Base-by-base conservation (phyloP, 2,113 vertebrate species). In the Thamnaconus septentrionalis region DNA sequence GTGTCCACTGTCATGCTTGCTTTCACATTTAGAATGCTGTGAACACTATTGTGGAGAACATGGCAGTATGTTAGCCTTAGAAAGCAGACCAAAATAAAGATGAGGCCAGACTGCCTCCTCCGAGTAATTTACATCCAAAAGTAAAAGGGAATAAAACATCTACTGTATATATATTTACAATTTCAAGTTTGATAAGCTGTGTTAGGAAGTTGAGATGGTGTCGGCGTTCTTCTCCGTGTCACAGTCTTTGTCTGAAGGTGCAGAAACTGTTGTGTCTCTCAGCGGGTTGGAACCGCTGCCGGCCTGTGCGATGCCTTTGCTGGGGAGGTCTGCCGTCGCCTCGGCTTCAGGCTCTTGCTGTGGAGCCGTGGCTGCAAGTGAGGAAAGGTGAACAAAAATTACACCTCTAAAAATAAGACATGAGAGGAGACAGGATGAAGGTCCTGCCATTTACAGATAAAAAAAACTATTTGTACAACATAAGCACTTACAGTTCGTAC, bases 281-380 rank as follows among this genome's bases (percentile, higher is more conserved):
- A 94, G 85, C 4, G 94, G 69, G 3, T 92, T 78, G 58, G 93
- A 94, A 4, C 86, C 75, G 0, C 88, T 84, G 42, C 91, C 89
- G 4, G 89, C 65, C 75, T 90, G 87, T 67, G 92, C 94, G 54
- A 91, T 86, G 3, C 89, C 75, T 90, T 97, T 98, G 76, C 84
- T 93, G 77, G 91, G 88, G 58, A 85, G 86, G 60, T 98, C 96
- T 40, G 91, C 75, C 62, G 83, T 91, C 7, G 92, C 91, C 81
- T 97, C 96, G 0, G 93, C 69, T 68, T 98, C 97, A 0, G 94
- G 78, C 81, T 98, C 97, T 83, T 95, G 97, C 89, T 97, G 97
- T 4, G 96, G 94, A 0, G 95, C 95, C 0, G 97, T 94, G 50
- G 97, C 97, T 98, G 86, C 18, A 78, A 50, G 80, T 5, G 80